Conservation (phyloP, 92 coral and sea anemone genomes). For the Umimayanthus chanpuru region DNA sequence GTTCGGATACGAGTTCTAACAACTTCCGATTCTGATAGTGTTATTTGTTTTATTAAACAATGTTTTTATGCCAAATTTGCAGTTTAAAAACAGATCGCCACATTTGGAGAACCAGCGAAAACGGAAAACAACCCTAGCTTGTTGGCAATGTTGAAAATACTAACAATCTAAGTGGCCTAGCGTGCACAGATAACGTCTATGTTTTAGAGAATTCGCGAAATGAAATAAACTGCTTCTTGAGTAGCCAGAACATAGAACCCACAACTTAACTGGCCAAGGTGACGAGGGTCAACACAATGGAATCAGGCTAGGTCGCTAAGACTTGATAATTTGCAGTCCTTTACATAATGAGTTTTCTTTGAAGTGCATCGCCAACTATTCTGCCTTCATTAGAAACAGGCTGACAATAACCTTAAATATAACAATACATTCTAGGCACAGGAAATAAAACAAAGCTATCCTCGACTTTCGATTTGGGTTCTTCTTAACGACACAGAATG, state of each 20-base stretch:
- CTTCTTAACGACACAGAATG: background rate
- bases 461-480: background rate
- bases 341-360: background rate
- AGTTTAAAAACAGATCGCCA: background rate
- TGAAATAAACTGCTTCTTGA: background rate
- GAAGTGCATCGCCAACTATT: background rate
- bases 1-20: background rate
- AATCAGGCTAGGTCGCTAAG: background rate
- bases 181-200: background rate
- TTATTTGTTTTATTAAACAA: background rate
- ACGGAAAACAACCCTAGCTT: background rate
- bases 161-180: background rate
- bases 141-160: background rate
- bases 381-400: background rate
- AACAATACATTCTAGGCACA: background rate
- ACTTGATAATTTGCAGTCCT: background rate
- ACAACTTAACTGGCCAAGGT: background rate
- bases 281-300: background rate
- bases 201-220: background rate
- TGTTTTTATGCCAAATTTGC: background rate
- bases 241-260: background rate
- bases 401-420: constrained; percentile 23
- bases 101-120: background rate
- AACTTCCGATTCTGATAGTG: background rate
- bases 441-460: background rate